A percentile compares a stretch with the other conserved stretches of the same genome.
These are phyloP conservation scores for Pheucticus melanocephalus DNA, from an alignment of 2,113 vertebrate species.

Conservation along the genomic window DNA sequence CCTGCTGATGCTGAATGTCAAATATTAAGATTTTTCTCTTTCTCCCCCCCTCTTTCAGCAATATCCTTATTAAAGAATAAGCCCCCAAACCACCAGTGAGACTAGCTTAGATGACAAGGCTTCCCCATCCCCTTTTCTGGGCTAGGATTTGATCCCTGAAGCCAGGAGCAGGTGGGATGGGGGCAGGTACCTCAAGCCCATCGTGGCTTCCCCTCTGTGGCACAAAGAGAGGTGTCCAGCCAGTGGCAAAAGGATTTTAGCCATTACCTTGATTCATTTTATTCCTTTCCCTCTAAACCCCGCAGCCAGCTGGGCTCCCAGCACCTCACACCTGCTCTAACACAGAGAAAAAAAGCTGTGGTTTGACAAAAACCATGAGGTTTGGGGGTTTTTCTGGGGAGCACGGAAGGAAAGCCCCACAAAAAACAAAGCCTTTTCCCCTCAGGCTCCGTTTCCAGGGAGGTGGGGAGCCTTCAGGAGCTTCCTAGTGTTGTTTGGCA, in stretches of 20 bases:
- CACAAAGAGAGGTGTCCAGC: rapidly evolving
- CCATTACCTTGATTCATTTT: neutral
- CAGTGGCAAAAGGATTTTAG: neutral
- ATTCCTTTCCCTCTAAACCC: neutral
- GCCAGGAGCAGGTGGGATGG: neutral
- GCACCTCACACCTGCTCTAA: neutral
- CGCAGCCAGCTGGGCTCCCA: neutral
- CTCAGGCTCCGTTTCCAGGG: neutral
- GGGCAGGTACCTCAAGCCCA: neutral
- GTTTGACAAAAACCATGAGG: neutral
- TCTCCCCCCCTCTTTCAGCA: neutral
- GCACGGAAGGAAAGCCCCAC: neutral
- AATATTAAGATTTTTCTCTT: conserved; percentile 5
- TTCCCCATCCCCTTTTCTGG: neutral
- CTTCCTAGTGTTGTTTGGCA: neutral
- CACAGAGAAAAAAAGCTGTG: neutral
- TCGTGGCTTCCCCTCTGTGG: neutral
- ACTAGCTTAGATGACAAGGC: neutral
- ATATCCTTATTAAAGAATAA: neutral
- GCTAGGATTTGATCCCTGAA: neutral
- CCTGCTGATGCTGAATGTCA: neutral
- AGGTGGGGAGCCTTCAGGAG: neutral
- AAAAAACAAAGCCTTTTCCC: neutral
- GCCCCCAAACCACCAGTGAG: neutral
- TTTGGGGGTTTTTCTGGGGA: neutral